Conservation (phyloP, 2,888 invertebrate species). For the Carcina quercana region DNA sequence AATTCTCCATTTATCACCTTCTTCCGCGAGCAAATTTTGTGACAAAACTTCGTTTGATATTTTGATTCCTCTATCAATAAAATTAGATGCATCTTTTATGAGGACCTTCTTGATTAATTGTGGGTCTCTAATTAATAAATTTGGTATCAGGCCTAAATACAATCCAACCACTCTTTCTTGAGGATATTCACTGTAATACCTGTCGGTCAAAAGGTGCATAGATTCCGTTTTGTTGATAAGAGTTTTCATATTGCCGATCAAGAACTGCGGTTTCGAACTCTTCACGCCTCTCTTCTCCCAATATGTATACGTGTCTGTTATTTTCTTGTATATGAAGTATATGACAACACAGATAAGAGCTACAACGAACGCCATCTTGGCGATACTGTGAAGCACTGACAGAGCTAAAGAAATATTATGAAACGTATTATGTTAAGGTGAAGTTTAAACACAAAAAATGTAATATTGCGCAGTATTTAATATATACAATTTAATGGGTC, state of each 20-base stretch:
- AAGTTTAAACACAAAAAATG: too few relatives aligned
- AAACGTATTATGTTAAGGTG: too few relatives aligned
- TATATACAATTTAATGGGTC: too few relatives aligned
- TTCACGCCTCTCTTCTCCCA: constrained; percentile 35
- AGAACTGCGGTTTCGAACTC: constrained; percentile 27
- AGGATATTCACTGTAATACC: constrained; percentile 32
- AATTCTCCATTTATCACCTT: constrained; percentile 36
- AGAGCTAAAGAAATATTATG: too few relatives aligned
- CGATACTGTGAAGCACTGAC: too few relatives aligned
- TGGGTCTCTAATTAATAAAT: constrained; percentile 35
- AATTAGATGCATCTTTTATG: constrained; percentile 42
- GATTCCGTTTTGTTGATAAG: constrained; percentile 21
- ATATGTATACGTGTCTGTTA: constrained; percentile 35
- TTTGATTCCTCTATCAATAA: constrained; percentile 35
- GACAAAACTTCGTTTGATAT: constrained; percentile 37
- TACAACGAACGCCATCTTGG: too few relatives aligned
- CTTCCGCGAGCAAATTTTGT: constrained; percentile 37
- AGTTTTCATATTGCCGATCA: constrained; percentile 37
- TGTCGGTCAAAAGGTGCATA: constrained; percentile 18
- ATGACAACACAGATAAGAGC: too few relatives aligned
- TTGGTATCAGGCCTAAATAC: constrained; percentile 35
- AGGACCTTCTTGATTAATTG: constrained; percentile 40
- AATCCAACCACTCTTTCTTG: constrained; percentile 43
- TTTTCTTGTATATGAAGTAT: constrained; percentile 26
- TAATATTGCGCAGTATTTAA: too few relatives aligned